A percentile compares a stretch with the other conserved stretches of the same genome.
Conservation (phyloP, 2,113 vertebrate genomes). For the Cinclus mexicanus region DNA sequence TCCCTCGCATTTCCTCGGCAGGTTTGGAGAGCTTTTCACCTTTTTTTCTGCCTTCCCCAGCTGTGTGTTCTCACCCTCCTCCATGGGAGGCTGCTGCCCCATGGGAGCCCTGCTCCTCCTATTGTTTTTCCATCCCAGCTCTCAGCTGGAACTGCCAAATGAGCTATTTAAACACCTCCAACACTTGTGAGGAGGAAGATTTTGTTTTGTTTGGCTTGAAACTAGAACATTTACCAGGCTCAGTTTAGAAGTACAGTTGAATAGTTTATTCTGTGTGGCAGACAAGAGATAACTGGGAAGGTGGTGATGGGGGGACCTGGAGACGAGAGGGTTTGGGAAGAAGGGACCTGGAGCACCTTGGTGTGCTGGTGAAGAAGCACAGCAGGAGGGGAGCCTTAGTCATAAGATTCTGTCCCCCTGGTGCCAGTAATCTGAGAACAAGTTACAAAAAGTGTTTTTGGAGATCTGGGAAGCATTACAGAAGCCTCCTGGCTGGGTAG, state of each 20-base stretch:
- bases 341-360: neutral
- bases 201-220: neutral
- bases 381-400: neutral
- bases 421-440: neutral
- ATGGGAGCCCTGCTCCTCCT: neutral
- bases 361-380: neutral
- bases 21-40: neutral
- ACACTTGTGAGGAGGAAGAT: neutral
- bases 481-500: neutral
- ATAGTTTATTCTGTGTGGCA: fast-evolving
- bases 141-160: neutral
- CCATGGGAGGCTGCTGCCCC: neutral
- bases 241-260: neutral
- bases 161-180: neutral
- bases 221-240: neutral
- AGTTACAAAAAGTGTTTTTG: neutral
- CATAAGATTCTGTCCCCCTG: neutral
- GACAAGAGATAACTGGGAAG: neutral
- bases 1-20: neutral
- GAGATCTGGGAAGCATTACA: neutral
- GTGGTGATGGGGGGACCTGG: neutral
- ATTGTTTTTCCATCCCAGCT: neutral
- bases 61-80: constrained; percentile 17
- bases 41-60: neutral
- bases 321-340: neutral